These are phyloP conservation scores for Nymphalis io DNA, from an alignment of 1,140 invertebrate species.

Conservation along the genomic window DNA sequence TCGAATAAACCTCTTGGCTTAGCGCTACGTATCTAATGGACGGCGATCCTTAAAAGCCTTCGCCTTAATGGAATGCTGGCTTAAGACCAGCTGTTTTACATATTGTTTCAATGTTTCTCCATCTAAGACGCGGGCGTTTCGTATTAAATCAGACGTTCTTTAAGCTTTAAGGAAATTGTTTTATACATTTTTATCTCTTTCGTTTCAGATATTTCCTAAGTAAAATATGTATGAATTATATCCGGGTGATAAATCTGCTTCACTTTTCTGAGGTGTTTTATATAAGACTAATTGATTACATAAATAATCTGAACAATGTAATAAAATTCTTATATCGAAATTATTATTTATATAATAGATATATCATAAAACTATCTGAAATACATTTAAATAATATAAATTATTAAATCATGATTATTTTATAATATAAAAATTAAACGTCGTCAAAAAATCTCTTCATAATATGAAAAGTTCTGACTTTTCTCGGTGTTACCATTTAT, in stretches of 20 bases:
- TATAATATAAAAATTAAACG: no score
- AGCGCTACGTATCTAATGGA: background rate
- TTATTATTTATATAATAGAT: no score
- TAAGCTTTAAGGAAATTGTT: slow-evolving; percentile 13
- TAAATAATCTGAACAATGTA: no score
- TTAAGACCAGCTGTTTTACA: slow-evolving; percentile 22
- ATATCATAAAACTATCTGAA: no score
- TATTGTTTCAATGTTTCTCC: slow-evolving; percentile 25
- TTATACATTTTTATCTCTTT: slow-evolving; percentile 4
- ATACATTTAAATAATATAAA: no score
- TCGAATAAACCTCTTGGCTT: background rate
- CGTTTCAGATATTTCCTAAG: background rate
- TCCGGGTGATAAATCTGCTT: background rate
- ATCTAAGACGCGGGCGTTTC: slow-evolving; percentile 1
- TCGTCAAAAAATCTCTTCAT: no score
- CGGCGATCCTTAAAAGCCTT: background rate
- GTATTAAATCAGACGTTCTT: slow-evolving; percentile 21
- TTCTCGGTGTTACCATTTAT: no score
- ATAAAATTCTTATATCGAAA: no score
- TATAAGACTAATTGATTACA: background rate
- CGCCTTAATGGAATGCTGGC: slow-evolving; percentile 12
- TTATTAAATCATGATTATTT: no score
- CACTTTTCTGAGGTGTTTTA: background rate
- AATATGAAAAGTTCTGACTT: no score
- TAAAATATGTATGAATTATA: background rate